Percentiles rank a stretch among this genome's conserved stretches.
These are phyloP conservation scores for Taxidea taxus DNA, from an alignment of 2,113 vertebrate genomes.

Conservation along the genomic window DNA sequence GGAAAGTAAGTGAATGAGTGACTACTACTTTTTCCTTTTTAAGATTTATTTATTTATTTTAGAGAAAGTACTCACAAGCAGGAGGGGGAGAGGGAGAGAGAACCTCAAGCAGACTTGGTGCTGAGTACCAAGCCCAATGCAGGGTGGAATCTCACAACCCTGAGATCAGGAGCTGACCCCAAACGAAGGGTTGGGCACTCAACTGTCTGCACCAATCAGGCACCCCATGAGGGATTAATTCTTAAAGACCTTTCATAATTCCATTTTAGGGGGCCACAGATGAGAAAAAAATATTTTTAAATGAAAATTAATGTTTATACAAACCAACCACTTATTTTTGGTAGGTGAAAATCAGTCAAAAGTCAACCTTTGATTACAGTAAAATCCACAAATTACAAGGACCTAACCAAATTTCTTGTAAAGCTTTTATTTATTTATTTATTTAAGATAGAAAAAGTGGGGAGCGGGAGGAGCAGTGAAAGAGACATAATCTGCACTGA, in stretches of 20 bases:
- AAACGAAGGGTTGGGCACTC: background rate
- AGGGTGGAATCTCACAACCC: background rate
- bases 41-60: background rate
- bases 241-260: slow-evolving; percentile 36
- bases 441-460: too few relatives aligned
- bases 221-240: background rate
- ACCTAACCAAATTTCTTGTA: background rate
- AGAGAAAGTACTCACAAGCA: background rate
- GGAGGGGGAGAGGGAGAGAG: background rate
- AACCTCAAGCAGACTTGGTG: background rate
- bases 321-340: background rate
- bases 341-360: background rate
- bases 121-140: background rate
- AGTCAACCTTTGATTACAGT: background rate
- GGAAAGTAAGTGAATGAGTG: background rate
- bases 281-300: background rate
- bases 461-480: too few relatives aligned
- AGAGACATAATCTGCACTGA: too few relatives aligned
- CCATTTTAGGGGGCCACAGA: background rate
- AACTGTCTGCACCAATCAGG: background rate
- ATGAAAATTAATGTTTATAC: background rate
- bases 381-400: background rate
- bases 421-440: background rate
- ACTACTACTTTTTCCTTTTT: background rate
- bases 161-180: background rate